These are phyloP conservation scores for Temnopleurus reevesii DNA, from an alignment of 53 echinoderm and acorn worm species.

Conservation along the genomic window DNA sequence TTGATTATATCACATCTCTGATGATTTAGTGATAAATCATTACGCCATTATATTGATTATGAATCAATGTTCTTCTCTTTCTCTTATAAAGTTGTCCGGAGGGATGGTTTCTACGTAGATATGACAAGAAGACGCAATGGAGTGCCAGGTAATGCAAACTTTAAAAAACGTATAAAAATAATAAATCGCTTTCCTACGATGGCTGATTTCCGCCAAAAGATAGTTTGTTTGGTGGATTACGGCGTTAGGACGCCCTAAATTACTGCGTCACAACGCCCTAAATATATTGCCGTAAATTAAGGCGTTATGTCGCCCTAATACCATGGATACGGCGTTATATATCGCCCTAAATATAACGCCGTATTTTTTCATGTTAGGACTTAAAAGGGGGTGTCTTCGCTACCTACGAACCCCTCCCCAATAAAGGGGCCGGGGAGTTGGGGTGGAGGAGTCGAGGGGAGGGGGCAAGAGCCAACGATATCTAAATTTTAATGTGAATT, in stretches of 20 bases:
- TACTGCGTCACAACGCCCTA: no score
- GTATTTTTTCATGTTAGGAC: no score
- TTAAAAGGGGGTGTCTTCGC: no score
- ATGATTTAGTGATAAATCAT: no score
- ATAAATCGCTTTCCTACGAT: neutral
- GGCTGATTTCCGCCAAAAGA: neutral
- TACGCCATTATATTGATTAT: neutral
- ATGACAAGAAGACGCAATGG: constrained; percentile 7
- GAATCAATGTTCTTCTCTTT: neutral
- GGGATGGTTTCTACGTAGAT: constrained; percentile 15
- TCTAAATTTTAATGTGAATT: no score
- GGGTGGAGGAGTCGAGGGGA: no score
- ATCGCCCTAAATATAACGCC: no score
- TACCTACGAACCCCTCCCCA: no score
- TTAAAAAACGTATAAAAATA: no score
- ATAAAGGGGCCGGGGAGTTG: no score
- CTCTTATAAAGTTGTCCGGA: neutral
- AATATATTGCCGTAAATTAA: no score
- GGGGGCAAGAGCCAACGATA: no score
- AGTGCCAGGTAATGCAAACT: neutral
- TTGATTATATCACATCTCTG: neutral
- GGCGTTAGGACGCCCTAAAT: neutral
- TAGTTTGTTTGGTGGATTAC: neutral
- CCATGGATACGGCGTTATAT: neutral
- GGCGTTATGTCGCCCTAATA: neutral